These are phyloP conservation scores for Xiphophorus couchianus DNA, from an alignment of 2,113 vertebrate species.

Conservation along the genomic window DNA sequence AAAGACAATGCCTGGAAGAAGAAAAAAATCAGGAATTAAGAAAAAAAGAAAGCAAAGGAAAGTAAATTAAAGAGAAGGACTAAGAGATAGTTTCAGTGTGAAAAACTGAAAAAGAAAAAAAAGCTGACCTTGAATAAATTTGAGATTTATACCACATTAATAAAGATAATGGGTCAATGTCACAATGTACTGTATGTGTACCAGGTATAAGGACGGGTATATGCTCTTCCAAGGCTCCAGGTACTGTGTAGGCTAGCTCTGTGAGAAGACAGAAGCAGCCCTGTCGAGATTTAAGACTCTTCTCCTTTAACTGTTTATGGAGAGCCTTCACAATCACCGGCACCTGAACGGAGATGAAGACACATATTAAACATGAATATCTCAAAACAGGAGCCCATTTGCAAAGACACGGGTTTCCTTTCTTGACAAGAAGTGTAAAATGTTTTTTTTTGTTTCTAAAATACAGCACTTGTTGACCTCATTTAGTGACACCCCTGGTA, in stretches of 20 bases:
- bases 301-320: conserved; percentile 90
- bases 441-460: not conserved
- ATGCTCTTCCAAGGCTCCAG: conserved; percentile 87
- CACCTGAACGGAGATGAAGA: conserved; percentile 78
- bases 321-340: conserved; percentile 88
- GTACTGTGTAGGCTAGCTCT: conserved; percentile 85
- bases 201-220: conserved; percentile 87
- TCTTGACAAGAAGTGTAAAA: not conserved
- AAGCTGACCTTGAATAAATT: not conserved
- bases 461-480: not conserved
- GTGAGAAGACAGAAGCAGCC: conserved; percentile 90
- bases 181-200: conserved; percentile 53
- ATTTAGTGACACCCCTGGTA: not conserved
- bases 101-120: not conserved
- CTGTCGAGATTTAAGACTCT: conserved; percentile 88
- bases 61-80: not conserved
- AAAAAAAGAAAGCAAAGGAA: rapidly evolving
- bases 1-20: conserved; percentile 85
- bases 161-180: conserved; percentile 11
- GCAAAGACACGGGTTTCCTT: not conserved
- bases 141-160: not conserved
- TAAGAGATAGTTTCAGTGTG: not conserved
- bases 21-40: not conserved
- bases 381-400: not conserved
- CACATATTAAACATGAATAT: not conserved